A percentile compares a stretch with the other conserved stretches of the same genome.
These are phyloP conservation scores for Frankliniella fusca DNA, from an alignment of 2,888 invertebrate genomes.

Conservation along the genomic window DNA sequence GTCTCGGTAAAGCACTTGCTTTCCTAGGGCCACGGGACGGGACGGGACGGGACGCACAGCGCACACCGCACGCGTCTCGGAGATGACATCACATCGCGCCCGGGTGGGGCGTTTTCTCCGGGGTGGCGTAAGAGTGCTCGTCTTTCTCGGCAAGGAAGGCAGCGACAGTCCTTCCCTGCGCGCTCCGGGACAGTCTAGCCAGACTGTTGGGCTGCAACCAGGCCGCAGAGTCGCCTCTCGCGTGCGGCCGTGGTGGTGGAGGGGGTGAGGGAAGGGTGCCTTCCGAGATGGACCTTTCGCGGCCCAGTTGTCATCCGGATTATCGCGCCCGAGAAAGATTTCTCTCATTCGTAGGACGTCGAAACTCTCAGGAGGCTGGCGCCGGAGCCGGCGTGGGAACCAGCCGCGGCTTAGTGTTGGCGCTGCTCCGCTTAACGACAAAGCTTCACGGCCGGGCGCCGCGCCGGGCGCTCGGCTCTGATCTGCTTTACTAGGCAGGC, in stretches of 20 bases:
- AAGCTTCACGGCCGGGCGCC: background rate
- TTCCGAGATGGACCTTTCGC: background rate
- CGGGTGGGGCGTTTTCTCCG: constrained; percentile 6
- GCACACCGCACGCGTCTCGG: background rate
- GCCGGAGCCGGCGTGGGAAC: no score
- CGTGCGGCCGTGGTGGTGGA: background rate
- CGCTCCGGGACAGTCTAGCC: background rate
- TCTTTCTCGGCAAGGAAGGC: background rate
- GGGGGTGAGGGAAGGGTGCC: background rate
- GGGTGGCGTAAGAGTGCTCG: background rate
- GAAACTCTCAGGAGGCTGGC: background rate
- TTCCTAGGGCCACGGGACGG: background rate
- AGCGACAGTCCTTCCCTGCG: background rate
- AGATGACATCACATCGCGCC: constrained; percentile 6
- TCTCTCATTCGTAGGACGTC: background rate
- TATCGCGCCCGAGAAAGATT: no score
- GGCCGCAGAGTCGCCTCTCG: no score
- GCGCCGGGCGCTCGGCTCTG: background rate
- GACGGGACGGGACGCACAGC: background rate
- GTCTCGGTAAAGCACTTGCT: background rate
- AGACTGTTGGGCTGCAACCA: no score
- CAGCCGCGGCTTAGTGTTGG: background rate
- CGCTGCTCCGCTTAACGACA: background rate
- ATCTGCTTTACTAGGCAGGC: background rate
- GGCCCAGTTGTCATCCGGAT: no score